phyloP scores from a whole-genome alignment of 2,113 vertebrate genomes.

The Nyctereutes procyonoides region DNA sequence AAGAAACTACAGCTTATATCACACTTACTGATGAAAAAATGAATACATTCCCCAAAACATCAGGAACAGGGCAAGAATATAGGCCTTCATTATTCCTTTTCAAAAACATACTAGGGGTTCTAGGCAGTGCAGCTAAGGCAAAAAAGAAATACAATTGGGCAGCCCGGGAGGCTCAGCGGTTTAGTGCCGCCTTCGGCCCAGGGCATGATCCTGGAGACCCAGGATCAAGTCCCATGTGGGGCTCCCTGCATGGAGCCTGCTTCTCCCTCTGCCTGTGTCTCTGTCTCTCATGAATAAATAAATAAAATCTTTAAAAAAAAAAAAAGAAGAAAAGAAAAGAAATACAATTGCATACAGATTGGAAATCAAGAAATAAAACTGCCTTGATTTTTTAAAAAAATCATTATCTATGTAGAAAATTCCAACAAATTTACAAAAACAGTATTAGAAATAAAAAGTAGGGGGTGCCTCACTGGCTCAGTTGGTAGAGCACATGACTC shows the following conservation, averaged over 20 bases:
- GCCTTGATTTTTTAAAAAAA: not conserved
- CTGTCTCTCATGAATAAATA: too few relatives aligned
- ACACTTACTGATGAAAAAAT: not conserved
- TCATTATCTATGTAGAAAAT: slow-evolving; percentile 6
- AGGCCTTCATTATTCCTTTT: not conserved
- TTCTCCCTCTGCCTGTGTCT: too few relatives aligned
- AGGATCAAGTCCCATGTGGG: too few relatives aligned
- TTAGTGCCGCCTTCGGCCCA: too few relatives aligned
- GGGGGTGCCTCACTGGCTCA: not conserved
- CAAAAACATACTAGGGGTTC: not conserved
- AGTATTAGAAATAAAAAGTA: not conserved
- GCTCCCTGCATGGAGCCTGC: too few relatives aligned
- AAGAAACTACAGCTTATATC: not conserved
- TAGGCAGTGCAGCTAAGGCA: not conserved
- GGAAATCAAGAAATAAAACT: slow-evolving; percentile 13
- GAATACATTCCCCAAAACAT: not conserved
- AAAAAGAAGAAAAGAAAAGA: not conserved
- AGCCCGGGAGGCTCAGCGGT: too few relatives aligned
- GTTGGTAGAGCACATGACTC: not conserved
- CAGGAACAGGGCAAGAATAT: not conserved
- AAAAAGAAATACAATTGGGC: not conserved
- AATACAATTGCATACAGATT: not conserved
- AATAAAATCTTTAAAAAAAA: too few relatives aligned
- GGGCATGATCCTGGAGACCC: too few relatives aligned
- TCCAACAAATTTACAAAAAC: not conserved